Conservation (phyloP, 2,113 vertebrate genomes). For the Charadrius vociferus region DNA sequence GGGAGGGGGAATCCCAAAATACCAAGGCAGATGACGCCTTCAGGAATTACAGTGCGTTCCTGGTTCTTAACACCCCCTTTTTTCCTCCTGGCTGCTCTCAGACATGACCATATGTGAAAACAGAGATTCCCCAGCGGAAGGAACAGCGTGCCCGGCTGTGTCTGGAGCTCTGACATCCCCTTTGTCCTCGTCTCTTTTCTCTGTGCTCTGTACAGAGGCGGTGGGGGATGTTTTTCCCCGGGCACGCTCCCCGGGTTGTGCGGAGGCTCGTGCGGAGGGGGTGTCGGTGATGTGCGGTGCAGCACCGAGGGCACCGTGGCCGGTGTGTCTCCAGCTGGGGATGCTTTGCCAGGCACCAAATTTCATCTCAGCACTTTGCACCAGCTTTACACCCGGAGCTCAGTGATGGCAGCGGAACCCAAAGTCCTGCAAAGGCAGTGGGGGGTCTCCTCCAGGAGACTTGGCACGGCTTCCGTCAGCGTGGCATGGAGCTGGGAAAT, state of each 20-base stretch:
- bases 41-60: background rate
- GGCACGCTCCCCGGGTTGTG: background rate
- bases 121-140: background rate
- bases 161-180: background rate
- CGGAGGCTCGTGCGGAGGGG: accelerated
- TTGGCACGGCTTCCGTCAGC: accelerated
- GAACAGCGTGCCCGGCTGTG: background rate
- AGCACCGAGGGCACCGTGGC: no score
- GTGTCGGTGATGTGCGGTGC: accelerated
- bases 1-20: background rate
- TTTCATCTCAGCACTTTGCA: background rate
- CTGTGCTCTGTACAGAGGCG: background rate
- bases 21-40: background rate
- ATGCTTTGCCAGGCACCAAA: background rate
- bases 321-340: accelerated
- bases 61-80: background rate
- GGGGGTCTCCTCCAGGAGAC: background rate
- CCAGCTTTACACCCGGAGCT: background rate
- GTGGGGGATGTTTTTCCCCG: background rate
- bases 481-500: background rate
- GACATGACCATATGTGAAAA: background rate
- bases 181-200: background rate
- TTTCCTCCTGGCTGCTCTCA: background rate
- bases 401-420: accelerated
- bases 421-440: background rate